Evolutionary conservation across 37 sponge, comb jelly and placozoan species (phyloP).

Genomic region (Spongia lamella): DNA sequence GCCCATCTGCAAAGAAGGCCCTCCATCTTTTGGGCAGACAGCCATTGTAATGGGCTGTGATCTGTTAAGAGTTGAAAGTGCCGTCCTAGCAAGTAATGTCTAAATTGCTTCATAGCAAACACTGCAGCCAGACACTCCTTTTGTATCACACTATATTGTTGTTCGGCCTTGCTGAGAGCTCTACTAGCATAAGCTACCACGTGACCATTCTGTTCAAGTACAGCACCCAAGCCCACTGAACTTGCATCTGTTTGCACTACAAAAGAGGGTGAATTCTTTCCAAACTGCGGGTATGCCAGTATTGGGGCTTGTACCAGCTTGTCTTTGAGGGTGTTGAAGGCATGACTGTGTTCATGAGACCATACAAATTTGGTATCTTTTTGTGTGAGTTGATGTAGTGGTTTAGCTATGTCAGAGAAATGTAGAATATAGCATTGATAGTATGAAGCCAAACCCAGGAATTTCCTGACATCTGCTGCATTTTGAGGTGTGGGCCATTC

Average conservation of each 20-base stretch:
- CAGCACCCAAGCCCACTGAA: slow-evolving; percentile 48
- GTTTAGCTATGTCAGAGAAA: slow-evolving; percentile 4
- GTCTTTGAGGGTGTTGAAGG: slow-evolving; percentile 23
- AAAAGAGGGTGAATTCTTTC: slow-evolving; percentile 19
- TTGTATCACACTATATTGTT: slow-evolving; percentile 2
- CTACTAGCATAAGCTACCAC: slow-evolving; percentile 51
- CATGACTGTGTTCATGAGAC: background rate
- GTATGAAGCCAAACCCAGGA: slow-evolving; percentile 20
- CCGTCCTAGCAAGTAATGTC: slow-evolving; percentile 29
- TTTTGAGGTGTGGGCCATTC: slow-evolving; percentile 12
- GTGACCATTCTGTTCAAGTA: slow-evolving; percentile 54
- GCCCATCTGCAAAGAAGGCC: slow-evolving; percentile 20
- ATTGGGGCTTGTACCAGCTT: slow-evolving; percentile 45
- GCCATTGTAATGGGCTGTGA: slow-evolving; percentile 30
- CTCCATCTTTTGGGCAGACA: slow-evolving; percentile 38
- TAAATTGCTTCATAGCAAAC: slow-evolving; percentile 20
- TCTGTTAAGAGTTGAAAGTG: slow-evolving; percentile 22
- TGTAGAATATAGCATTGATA: slow-evolving; percentile 5
- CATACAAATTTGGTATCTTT: slow-evolving; percentile 4
- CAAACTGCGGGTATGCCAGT: slow-evolving; percentile 48
- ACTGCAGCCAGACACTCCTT: slow-evolving; percentile 35
- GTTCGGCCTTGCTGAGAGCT: background rate
- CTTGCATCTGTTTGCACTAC: slow-evolving; percentile 73
- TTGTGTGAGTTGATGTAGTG: slow-evolving; percentile 8
- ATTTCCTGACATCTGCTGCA: background rate